phyloP scores from a whole-genome alignment of 2,113 vertebrate genomes.

The Bombycilla garrulus region DNA sequence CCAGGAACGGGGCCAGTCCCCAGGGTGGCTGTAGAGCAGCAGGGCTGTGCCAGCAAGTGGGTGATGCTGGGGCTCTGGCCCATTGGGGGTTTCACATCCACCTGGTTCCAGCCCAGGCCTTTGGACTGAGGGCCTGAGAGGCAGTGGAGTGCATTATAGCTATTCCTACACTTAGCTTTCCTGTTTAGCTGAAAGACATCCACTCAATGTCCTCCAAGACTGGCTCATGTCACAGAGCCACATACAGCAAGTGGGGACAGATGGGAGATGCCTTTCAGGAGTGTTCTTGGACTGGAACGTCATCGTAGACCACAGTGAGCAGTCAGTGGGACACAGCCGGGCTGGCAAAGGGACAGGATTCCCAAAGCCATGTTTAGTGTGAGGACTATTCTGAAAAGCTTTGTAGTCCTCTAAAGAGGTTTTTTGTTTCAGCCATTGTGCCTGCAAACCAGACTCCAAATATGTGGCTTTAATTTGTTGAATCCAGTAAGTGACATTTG shows the following conservation, averaged over 20 bases:
- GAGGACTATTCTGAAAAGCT: background rate
- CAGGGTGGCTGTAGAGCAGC: rapidly evolving
- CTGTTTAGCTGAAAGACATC: background rate
- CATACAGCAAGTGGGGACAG: background rate
- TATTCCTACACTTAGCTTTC: background rate
- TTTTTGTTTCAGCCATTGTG: background rate
- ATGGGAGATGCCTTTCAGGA: background rate
- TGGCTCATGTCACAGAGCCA: background rate
- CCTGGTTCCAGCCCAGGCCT: background rate
- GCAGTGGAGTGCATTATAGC: background rate
- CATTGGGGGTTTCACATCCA: background rate
- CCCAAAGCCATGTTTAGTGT: background rate
- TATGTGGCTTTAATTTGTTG: background rate
- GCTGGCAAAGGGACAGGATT: background rate
- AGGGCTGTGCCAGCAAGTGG: background rate
- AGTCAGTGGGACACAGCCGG: background rate
- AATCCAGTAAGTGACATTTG: background rate
- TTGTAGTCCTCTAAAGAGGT: background rate
- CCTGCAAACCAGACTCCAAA: background rate
- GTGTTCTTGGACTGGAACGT: background rate
- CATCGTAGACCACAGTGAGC: background rate
- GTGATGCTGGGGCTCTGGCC: background rate
- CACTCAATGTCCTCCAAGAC: background rate
- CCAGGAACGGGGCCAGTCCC: rapidly evolving
- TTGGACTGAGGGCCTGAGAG: background rate